Evolutionary conservation across 1,140 invertebrate species (phyloP), one percentile per base, ranked within the genome.

Genomic region (Zelostemma sp.): DNA sequence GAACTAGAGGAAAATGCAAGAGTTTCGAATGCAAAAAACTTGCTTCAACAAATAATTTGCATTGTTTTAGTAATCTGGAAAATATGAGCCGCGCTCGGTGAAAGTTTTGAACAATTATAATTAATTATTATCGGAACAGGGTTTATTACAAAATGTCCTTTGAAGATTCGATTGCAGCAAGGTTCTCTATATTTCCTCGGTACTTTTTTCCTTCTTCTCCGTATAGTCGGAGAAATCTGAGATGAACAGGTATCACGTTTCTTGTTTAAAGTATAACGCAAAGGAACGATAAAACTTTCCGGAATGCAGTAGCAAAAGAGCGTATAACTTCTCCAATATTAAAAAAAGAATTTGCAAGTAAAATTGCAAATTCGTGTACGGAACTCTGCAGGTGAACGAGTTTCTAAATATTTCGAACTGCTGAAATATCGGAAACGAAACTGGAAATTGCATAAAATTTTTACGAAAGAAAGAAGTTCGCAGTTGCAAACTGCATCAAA

Each of bases 161-260:
- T 38, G 12, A 38, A 5, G 35, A 3, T 38, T 3, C 11, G 9
- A 38, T 38, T 14, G 35, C 35, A 38, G 35, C 35, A 1, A 14
- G n/a, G 35, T 38, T 14, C 1, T 38, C 35, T n/a, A n/a, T 3
- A 5, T 38, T 38, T 38, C 12, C 35, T 38, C 11, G 28, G n/a
- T 14, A 11, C 9, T 38, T 38, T 38, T 14, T 11, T 1, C 11
- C 12, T 38, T 68, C 57, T 69, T 69, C 16, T 53, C 46, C 28
- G 33, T 43, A n/a, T n/a, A n/a, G 14, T 35, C 48, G 54, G 58
- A 31, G 63, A 59, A 63, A 69, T 60, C 60, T 19, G 63, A 69
- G 66, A 63, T 69, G 66, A 69, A 69, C 66, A 69, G 66, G 56
- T 69, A 63, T 69, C 66, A 68, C 60, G 66, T 69, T 69, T 50